These are phyloP conservation scores for Mesoligia furuncula DNA, from an alignment of 2,888 invertebrate species.

Conservation along the genomic window DNA sequence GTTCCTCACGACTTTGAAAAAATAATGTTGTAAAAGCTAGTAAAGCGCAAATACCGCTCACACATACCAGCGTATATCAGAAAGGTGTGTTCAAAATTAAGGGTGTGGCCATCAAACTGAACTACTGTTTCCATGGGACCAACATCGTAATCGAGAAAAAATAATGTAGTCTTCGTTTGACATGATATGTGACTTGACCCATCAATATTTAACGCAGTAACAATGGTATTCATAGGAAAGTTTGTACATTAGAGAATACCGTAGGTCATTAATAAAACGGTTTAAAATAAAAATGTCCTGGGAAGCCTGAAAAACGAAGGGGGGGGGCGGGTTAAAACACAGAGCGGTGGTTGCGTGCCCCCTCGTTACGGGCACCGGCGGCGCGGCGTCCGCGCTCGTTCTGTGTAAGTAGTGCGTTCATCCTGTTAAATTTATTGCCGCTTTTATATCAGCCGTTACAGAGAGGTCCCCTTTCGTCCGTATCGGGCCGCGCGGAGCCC, in stretches of 20 bases:
- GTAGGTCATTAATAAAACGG: conserved; percentile 69
- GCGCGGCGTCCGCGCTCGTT: conserved; percentile 82
- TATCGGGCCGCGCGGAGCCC: conserved; percentile 88
- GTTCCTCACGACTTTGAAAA: background rate
- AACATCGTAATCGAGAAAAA: background rate
- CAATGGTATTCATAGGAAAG: conserved; percentile 32
- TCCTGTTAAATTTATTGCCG: conserved; percentile 90
- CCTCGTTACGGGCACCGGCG: conserved; percentile 85
- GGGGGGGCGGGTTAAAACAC: conserved; percentile 78
- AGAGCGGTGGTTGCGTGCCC: conserved; percentile 81
- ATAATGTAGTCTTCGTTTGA: background rate
- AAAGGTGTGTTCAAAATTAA: background rate
- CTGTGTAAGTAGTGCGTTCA: conserved; percentile 90
- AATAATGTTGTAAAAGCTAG: background rate
- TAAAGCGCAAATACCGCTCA: background rate
- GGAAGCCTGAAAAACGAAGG: conserved; percentile 71
- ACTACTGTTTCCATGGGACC: background rate
- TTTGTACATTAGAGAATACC: conserved; percentile 44
- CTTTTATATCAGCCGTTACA: conserved; percentile 90
- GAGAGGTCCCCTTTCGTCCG: conserved; percentile 89
- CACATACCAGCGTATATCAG: background rate
- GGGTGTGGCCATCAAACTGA: background rate
- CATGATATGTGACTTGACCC: background rate
- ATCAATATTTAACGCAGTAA: conserved; percentile 24
- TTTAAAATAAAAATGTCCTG: conserved; percentile 74